Base-by-base conservation (phyloP, 2,113 vertebrate species). In the Octodon degus region DNA sequence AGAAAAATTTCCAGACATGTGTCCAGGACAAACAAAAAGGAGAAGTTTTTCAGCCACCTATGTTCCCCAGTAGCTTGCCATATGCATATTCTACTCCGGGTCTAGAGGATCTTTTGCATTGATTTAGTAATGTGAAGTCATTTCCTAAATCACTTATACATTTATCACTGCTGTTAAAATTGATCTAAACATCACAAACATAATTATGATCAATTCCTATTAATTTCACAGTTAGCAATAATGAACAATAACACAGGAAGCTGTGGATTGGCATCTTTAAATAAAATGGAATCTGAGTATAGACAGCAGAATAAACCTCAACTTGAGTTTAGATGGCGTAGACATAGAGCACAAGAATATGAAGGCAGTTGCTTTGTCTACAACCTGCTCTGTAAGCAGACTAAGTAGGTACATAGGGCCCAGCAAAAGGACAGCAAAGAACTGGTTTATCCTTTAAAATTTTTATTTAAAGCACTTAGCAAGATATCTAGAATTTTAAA, bases 91-190 rank as follows among this genome's bases (percentile, higher is more conserved):
- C 60, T 43, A 22, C 14, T 9, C 43, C 62, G 30, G 11, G 60
- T 30, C 70, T 65, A 84, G 47, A 93, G 3, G 19, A 27, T 70
- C 34, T 70, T 67, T 63, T 62, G 58, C 27, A 85, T 72, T 76
- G 70, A 67, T 91, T 80, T 30, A 85, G 12, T 25, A 65, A 37
- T 47, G 76, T 34, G 34, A 91, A 77, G 37, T 76, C 74, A 87
- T 43, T 90, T 81, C 62, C 53, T 47, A 88, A 88, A 55, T 88
- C n/a, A 77, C 17, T 80, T 5, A 67, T 32, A 74, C 32, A 90
- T 47, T 90, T 74, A 37, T 37, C 37, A 62, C 20, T 63, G 81
- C 53, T 83, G 74, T 84, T 91, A 88, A 74, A 58, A 95, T 80
- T 30, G 62, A 81, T 82, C 60, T 87, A 77, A 87, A 67, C 37